Evolutionary conservation across 2,888 invertebrate genomes (phyloP).

Genomic region (Rotaria magnacalcarata): DNA sequence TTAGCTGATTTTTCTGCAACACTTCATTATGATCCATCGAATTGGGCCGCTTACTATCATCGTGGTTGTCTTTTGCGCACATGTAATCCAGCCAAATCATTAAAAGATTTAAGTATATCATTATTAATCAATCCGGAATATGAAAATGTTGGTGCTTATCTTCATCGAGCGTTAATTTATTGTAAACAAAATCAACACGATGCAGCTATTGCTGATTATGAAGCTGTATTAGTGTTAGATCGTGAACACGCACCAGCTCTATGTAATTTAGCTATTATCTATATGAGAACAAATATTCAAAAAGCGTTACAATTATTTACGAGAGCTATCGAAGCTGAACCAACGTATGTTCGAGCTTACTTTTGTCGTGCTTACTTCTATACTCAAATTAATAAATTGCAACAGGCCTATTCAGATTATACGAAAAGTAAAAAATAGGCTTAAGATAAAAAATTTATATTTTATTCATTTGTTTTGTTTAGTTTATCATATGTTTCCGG

Average conservation of each 20-base stretch:
- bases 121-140: constrained; percentile 55
- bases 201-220: constrained; percentile 59
- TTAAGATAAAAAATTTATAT: background rate
- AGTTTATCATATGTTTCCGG: constrained; percentile 26
- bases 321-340: constrained; percentile 56
- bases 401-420: constrained; percentile 56
- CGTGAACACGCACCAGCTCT: constrained; percentile 57
- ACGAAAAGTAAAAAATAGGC: constrained; percentile 52
- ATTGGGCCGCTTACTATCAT: constrained; percentile 56
- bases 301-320: constrained; percentile 56
- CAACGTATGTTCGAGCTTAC: constrained; percentile 58
- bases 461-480: too few relatives aligned
- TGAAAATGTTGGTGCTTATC: constrained; percentile 55
- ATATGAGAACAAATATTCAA: constrained; percentile 52
- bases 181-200: constrained; percentile 54
- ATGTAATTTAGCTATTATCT: constrained; percentile 58
- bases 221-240: constrained; percentile 56
- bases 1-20: constrained; percentile 58
- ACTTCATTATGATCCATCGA: constrained; percentile 57
- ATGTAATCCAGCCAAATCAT: constrained; percentile 56
- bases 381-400: constrained; percentile 55
- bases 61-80: constrained; percentile 57
- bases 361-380: constrained; percentile 58
- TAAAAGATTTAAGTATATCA: constrained; percentile 58
- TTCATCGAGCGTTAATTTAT: constrained; percentile 58